A percentile compares a stretch with the other conserved stretches of the same genome.
Evolutionary conservation across 2,888 invertebrate genomes (phyloP).

Genomic region (Scaptomyza caliginosa): DNA sequence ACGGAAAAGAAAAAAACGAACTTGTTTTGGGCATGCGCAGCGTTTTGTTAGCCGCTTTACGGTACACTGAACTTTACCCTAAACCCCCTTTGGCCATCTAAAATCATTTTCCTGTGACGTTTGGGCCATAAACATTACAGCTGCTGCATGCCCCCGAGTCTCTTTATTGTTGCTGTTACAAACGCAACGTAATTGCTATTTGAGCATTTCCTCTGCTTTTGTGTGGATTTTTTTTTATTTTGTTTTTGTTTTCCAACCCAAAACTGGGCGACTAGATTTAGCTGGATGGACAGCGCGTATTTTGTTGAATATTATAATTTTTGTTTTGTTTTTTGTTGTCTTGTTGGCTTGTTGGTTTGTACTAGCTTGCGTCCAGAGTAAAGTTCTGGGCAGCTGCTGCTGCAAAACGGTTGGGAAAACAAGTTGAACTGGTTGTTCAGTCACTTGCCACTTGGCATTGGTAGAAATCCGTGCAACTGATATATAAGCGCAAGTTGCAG

Average conservation of each 20-base stretch:
- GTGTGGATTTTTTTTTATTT: slow-evolving; percentile 5
- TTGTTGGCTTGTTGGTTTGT: background rate
- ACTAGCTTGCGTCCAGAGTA: slow-evolving; percentile 14
- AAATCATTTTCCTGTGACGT: slow-evolving; percentile 75
- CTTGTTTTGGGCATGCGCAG: slow-evolving; percentile 72
- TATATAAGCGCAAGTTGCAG: slow-evolving; percentile 40
- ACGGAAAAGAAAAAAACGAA: slow-evolving; percentile 29
- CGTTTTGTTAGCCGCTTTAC: slow-evolving; percentile 67
- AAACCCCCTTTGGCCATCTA: slow-evolving; percentile 2
- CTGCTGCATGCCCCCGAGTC: slow-evolving; percentile 43
- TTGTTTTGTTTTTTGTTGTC: background rate
- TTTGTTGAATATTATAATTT: slow-evolving; percentile 1
- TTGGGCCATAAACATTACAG: slow-evolving; percentile 71
- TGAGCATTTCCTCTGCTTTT: slow-evolving; percentile 47
- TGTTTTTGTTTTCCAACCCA: slow-evolving; percentile 7
- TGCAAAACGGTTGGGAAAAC: slow-evolving; percentile 61
- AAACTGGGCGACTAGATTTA: slow-evolving; percentile 45
- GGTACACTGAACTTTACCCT: slow-evolving; percentile 72
- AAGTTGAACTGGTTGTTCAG: slow-evolving; percentile 72
- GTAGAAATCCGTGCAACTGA: slow-evolving; percentile 66
- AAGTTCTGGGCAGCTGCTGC: slow-evolving; percentile 67
- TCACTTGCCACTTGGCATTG: slow-evolving; percentile 60
- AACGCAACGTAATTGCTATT: slow-evolving; percentile 72
- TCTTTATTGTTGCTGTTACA: slow-evolving; percentile 68
- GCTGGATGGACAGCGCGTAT: slow-evolving; percentile 38